phyloP scores from a whole-genome alignment of 2,888 invertebrate species.

The Caenorhabditis angaria region DNA sequence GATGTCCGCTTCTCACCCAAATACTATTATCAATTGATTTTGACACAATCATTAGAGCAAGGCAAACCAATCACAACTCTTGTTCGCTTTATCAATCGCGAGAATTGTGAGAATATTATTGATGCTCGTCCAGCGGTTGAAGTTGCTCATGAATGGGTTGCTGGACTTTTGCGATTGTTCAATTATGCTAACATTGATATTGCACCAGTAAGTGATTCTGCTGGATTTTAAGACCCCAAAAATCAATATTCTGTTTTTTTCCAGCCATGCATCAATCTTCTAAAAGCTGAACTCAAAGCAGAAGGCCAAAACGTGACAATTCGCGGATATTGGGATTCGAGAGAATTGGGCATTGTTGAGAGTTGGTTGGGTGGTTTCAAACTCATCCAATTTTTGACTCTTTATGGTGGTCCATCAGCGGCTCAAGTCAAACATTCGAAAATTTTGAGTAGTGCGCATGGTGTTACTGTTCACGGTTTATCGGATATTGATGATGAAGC shows the following conservation, averaged over 20 bases:
- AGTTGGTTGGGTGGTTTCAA: too few relatives aligned
- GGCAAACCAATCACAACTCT: background rate
- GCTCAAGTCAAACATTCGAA: too few relatives aligned
- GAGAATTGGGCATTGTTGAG: too few relatives aligned
- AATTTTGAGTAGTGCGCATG: too few relatives aligned
- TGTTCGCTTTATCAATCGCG: background rate
- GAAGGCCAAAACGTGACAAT: background rate
- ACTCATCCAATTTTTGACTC: too few relatives aligned
- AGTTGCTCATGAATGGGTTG: background rate
- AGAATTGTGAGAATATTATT: background rate
- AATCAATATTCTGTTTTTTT: too few relatives aligned
- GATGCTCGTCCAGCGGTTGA: background rate
- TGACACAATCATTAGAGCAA: background rate
- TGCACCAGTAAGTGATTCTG: background rate
- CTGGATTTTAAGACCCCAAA: background rate
- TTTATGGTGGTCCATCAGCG: too few relatives aligned
- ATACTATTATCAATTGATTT: too few relatives aligned
- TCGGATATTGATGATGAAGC: too few relatives aligned
- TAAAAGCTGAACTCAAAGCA: background rate
- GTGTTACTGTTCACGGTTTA: too few relatives aligned
- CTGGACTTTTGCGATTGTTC: background rate
- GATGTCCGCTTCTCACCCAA: too few relatives aligned
- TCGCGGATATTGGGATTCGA: background rate
- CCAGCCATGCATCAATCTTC: too few relatives aligned
- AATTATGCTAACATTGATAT: background rate